Percentiles rank a stretch among this genome's conserved stretches.
Evolutionary conservation across 2,888 invertebrate species (phyloP).

Genomic region (Lingula anatina): DNA sequence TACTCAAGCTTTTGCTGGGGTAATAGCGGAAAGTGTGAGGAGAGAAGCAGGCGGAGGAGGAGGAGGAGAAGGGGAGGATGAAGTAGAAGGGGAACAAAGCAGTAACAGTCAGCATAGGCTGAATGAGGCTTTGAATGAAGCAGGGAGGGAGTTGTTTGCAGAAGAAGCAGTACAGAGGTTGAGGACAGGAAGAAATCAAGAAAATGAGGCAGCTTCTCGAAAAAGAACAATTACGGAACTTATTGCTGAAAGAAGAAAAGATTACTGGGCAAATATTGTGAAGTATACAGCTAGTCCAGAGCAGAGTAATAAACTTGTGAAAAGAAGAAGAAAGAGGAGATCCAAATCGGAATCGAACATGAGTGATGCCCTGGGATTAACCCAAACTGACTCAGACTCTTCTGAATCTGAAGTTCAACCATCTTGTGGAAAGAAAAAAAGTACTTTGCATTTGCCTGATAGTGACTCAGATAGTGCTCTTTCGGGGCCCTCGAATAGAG

Average conservation of each 20-base stretch:
- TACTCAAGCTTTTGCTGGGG: constrained; percentile 32
- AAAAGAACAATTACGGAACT: constrained; percentile 21
- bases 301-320: constrained; percentile 6
- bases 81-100: no score
- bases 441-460: no score
- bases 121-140: constrained; percentile 1
- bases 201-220: constrained; percentile 4
- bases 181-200: constrained; percentile 1
- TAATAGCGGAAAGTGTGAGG: no score
- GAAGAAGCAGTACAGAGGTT: background rate
- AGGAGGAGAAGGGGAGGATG: no score
- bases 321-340: constrained; percentile 9
- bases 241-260: constrained; percentile 25
- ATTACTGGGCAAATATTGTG: constrained; percentile 10
- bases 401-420: no score
- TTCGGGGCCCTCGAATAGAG: no score
- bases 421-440: no score
- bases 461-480: no score
- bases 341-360: constrained; percentile 12
- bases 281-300: constrained; percentile 6
- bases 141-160: background rate
- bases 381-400: no score
- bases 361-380: no score
- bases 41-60: no score
- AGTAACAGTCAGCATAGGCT: no score